Evolutionary conservation across 2,888 invertebrate genomes (phyloP), one percentile per base, ranked within the genome.

Genomic region (Nesidiocoris tenuis): DNA sequence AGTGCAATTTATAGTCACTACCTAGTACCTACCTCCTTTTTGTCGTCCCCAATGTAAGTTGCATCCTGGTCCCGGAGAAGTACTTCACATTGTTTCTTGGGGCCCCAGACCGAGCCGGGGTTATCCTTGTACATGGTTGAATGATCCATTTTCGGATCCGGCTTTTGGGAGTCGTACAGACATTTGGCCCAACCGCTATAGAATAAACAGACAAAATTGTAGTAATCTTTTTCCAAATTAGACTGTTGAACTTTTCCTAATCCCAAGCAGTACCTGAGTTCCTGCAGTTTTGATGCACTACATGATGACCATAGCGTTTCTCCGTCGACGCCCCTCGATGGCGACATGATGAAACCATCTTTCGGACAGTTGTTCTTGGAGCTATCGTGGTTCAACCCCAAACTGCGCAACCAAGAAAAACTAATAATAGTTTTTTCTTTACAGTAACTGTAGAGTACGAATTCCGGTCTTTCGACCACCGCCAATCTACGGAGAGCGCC

Each of bases 311-410:
- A 93, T 17, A 88, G 86, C 0, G 91, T 91, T 84, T 93, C 92
- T 5, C 92, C 92, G 39, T 90, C 90, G 9, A 71, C 66, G 63
- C 93, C 92, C 79, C 92, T 86, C 1, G 91, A 92, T 0, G 92
- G 91, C 0, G 92, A 92, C 92, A 93, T 93, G 79, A 93, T 90
- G 84, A 86, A 92, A 0, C 92, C 92, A 82, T 92, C 91, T 81
- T 89, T 89, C 0, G 91, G 87, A 81, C 93, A 93, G 74, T 83
- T 82, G 82, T 92, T 92, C 56, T 89, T 89, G 18, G 87, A 87
- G 55, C 91, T 90, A 81, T 93, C 92, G 82, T 93, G 93, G 80
- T 90, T 90, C 91, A 92, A 92, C 77, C 92, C 92, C 82, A 92
- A 84, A 82, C 92, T 92, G 80, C 39, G 78, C n/a, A n/a, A n/a